phyloP scores from a whole-genome alignment of 2,113 vertebrate species.

The Malurus elegans region DNA sequence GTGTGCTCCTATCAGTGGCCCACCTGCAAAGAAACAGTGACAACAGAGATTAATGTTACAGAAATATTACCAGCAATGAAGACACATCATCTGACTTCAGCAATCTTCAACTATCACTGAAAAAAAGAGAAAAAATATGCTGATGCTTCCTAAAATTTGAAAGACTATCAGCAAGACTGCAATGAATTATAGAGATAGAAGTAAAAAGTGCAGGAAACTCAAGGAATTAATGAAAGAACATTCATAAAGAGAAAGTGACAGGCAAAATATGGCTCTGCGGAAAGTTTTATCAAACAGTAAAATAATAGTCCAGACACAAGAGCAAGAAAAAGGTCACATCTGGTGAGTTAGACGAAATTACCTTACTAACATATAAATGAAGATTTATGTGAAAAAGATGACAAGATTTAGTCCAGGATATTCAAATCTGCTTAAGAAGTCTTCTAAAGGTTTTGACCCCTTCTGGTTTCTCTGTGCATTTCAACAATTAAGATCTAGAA shows the following conservation, averaged over 20 bases:
- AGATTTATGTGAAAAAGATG: not conserved
- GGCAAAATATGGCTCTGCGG: not conserved
- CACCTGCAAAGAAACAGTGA: conserved; percentile 66
- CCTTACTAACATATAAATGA: not conserved
- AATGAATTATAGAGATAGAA: conserved; percentile 29
- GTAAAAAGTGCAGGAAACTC: conserved; percentile 39
- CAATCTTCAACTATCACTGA: conserved; percentile 9
- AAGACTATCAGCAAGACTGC: not conserved
- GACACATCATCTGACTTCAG: conserved; percentile 59
- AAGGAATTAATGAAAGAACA: conserved; percentile 21
- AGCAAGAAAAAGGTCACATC: not conserved
- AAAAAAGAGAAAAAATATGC: conserved; percentile 44
- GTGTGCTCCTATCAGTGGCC: conserved; percentile 23
- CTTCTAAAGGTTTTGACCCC: not conserved
- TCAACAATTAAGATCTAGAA: not conserved
- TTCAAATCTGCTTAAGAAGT: not conserved
- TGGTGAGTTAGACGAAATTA: not conserved
- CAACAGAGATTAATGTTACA: conserved; percentile 58
- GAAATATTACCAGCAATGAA: conserved; percentile 50
- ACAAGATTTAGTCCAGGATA: not conserved
- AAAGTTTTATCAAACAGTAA: conserved; percentile 2
- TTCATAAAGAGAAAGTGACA: conserved; percentile 1
- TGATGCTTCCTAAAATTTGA: conserved; percentile 40
- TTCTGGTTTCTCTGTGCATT: not conserved
- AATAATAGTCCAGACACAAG: not conserved